Evolutionary conservation across 1,140 invertebrate species (phyloP), one percentile per base, ranked within the genome.

Genomic region (Planococcus citri): DNA sequence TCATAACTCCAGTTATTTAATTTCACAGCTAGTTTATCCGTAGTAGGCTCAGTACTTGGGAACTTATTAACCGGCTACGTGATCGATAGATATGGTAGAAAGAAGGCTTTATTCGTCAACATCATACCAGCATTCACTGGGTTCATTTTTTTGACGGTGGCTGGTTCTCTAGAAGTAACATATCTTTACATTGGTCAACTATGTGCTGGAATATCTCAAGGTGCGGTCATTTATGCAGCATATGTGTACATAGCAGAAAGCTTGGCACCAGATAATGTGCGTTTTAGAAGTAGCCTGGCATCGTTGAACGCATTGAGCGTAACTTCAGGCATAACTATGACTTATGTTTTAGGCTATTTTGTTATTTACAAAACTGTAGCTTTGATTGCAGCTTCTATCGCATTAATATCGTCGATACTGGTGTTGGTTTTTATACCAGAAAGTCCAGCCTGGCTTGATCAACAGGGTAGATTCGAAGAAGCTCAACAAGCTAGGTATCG

Each of bases 391-490:
- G 79, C 82, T 27, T 73, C 82, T 0, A 83, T 88, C 70, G 83
- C 86, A n/a, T n/a, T n/a, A n/a, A n/a, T n/a, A n/a, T n/a, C n/a
- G n/a, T n/a, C n/a, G n/a, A n/a, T n/a, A n/a, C n/a, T n/a, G n/a
- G n/a, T n/a, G n/a, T n/a, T n/a, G n/a, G n/a, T n/a, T n/a, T n/a
- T n/a, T n/a, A n/a, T 90, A 24, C 86, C 87, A 0, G 89, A 91
- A 78, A 84, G 86, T n/a, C 88, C 88, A 1, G 77, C 85, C 29
- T 91, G 88, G 87, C 75, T 88, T 24, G 74, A 82, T 37, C 78
- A 81, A 70, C 78, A 80, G 70, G 82, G 81, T 67, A 78, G 79
- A 20, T 72, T 77, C 6, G 79, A 82, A 0, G 82, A 86, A 70
- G 85, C n/a, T n/a, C n/a, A n/a, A n/a, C n/a, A n/a, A n/a, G n/a